Percentiles rank a stretch among this genome's conserved stretches.
Evolutionary conservation across 2,888 invertebrate species (phyloP).

Genomic region (Tetragnatha montana): DNA sequence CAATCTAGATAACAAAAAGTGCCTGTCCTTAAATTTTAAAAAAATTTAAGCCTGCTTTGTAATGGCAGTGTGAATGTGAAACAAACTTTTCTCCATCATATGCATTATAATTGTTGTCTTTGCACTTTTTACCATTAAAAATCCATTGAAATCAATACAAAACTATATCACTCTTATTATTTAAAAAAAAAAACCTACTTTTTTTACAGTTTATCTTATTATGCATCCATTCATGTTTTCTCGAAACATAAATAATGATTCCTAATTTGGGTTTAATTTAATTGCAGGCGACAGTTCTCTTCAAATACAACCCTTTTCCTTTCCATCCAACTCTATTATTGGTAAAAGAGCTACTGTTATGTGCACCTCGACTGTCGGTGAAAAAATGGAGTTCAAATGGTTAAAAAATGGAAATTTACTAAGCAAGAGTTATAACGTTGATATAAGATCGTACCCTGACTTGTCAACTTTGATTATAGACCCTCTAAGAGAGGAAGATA

Average conservation of each 20-base stretch:
- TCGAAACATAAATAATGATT: not conserved
- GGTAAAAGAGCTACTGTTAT: slow-evolving; percentile 49
- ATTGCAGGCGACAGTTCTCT: slow-evolving; percentile 21
- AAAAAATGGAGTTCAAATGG: slow-evolving; percentile 63
- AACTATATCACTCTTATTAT: not conserved
- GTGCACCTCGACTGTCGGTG: slow-evolving; percentile 37
- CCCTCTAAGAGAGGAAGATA: slow-evolving; percentile 51
- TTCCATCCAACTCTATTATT: slow-evolving; percentile 42
- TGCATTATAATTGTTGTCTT: too few relatives aligned
- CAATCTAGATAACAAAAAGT: too few relatives aligned
- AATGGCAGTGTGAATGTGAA: too few relatives aligned
- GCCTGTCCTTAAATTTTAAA: too few relatives aligned
- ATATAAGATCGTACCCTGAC: slow-evolving; percentile 48
- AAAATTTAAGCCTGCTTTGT: too few relatives aligned
- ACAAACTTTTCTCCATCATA: too few relatives aligned
- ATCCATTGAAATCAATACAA: not conserved
- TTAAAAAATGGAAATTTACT: slow-evolving; percentile 43
- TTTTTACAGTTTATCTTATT: not conserved
- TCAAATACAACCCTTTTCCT: slow-evolving; percentile 53
- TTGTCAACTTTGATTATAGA: slow-evolving; percentile 53
- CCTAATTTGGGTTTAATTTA: not conserved
- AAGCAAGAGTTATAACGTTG: slow-evolving; percentile 25
- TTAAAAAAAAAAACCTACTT: too few relatives aligned
- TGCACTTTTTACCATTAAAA: not conserved
- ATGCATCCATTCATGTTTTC: too few relatives aligned